Evolutionary conservation across 1,140 invertebrate genomes (phyloP), one percentile per base, ranked within the genome.

Genomic region (Anastatus disparis): DNA sequence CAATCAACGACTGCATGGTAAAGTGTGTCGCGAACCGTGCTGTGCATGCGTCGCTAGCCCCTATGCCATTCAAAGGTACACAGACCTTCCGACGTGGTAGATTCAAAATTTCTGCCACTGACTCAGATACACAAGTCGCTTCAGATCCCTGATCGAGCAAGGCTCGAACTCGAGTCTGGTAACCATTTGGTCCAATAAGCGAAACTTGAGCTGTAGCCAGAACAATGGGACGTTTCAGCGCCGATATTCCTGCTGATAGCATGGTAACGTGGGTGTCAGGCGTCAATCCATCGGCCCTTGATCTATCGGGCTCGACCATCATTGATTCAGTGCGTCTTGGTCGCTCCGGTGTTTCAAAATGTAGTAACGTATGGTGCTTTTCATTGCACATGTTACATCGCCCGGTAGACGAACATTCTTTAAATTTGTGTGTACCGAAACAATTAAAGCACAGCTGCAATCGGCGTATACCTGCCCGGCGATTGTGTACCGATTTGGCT

Each of bases 131-230:
- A 24, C 50, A 64, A 0, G 62, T 29, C 2, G 27, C 26, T 31
- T 64, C 62, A 10, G 62, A 35, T 4, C 62, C 62, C 20, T 64
- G 44, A 38, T 64, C 62, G 2, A 64, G 31, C n/a, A 64, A 10
- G 4, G 22, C 62, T 1, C 62, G 27, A n/a, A 40, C 62, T 12
- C 61, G n/a, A 17, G 40, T 38, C 7, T 35, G 26, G 0, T 35
- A 4, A 22, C 46, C 62, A 4, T 38, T 9, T 7, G 46, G 27
- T 10, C 44, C 46, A 2, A 15, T 24, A 17, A 52, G 12, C 17
- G 17, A 6, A 7, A 52, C 27, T 38, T 52, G 27, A 22, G 29
- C 62, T 6, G 62, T 64, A 1, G 62, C 62, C 2, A 52, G 15
- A 10, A 64, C 10, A n/a, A 50, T n/a, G 8, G 46, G 15, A 10